Evolutionary conservation across 2,113 vertebrate genomes (phyloP).

Genomic region (Sialia sialis): DNA sequence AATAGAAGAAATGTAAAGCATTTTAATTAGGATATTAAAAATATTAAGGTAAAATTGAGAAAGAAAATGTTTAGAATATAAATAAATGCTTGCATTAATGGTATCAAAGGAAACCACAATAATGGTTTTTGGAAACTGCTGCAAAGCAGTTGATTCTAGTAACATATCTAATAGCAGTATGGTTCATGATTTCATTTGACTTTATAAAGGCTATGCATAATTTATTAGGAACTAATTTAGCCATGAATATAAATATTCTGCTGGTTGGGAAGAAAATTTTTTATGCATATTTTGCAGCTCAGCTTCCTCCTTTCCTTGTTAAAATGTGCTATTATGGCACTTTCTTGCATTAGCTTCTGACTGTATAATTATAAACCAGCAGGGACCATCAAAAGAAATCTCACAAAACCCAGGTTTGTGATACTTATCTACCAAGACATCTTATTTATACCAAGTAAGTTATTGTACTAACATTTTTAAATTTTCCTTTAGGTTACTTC

Average conservation of each 20-base stretch:
- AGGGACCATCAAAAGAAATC: background rate
- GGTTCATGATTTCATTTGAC: slow-evolving; percentile 39
- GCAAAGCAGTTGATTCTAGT: background rate
- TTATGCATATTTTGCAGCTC: slow-evolving; percentile 58
- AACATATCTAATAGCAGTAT: background rate
- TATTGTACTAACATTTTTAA: background rate
- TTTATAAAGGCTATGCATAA: slow-evolving; percentile 65
- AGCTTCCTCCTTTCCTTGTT: slow-evolving; percentile 35
- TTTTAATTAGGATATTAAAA: background rate
- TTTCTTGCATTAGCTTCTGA: slow-evolving; percentile 39
- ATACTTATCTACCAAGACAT: background rate
- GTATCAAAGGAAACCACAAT: background rate
- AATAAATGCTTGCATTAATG: background rate
- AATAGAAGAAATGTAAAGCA: background rate
- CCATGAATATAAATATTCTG: slow-evolving; percentile 64
- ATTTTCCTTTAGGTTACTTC: background rate
- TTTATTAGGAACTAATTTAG: slow-evolving; percentile 72
- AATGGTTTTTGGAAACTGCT: background rate
- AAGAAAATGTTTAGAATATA: background rate
- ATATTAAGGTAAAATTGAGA: background rate
- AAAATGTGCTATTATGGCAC: slow-evolving; percentile 11
- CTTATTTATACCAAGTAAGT: slow-evolving; percentile 47
- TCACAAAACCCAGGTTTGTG: background rate
- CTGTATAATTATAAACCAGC: slow-evolving; percentile 26
- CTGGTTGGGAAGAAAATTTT: slow-evolving; percentile 9